A percentile compares a stretch with the other conserved stretches of the same genome.
These are phyloP conservation scores for Eubasilissa splendida DNA, from an alignment of 2,888 invertebrate genomes.

Conservation along the genomic window DNA sequence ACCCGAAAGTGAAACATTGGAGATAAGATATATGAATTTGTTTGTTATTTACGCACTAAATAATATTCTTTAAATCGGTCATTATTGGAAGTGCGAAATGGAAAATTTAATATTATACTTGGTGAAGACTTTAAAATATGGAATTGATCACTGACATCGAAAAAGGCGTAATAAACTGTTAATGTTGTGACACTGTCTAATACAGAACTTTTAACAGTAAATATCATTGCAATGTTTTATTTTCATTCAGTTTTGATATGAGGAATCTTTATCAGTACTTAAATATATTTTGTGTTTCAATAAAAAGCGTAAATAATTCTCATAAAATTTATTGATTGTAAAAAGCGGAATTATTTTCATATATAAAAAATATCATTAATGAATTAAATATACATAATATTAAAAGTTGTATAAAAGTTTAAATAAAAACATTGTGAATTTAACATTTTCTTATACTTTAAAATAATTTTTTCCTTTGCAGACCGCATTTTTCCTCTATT, in stretches of 20 bases:
- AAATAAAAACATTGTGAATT: slow-evolving; percentile 28
- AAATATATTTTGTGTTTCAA: slow-evolving; percentile 31
- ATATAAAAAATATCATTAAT: slow-evolving; percentile 39
- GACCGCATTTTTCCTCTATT: slow-evolving; percentile 21
- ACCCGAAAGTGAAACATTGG: no score
- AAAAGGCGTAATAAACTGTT: slow-evolving; percentile 15
- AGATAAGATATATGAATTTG: no score
- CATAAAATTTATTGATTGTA: slow-evolving; percentile 38
- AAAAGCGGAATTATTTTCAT: slow-evolving; percentile 39
- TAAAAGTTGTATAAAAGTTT: slow-evolving; percentile 32
- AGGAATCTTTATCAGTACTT: slow-evolving; percentile 30
- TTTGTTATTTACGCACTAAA: no score
- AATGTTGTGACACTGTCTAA: not conserved
- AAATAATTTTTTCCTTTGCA: slow-evolving; percentile 2
- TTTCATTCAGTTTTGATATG: not conserved
- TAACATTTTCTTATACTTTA: slow-evolving; percentile 4
- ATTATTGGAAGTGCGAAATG: no score
- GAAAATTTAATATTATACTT: no score
- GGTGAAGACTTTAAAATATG: not conserved
- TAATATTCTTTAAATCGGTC: no score
- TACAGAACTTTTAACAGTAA: not conserved
- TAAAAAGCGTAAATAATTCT: slow-evolving; percentile 35
- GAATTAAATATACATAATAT: slow-evolving; percentile 34
- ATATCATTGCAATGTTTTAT: slow-evolving; percentile 15
- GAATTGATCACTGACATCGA: slow-evolving; percentile 20